A percentile compares a stretch with the other conserved stretches of the same genome.
Evolutionary conservation across 1,140 invertebrate genomes (phyloP).

Genomic region (Neodiprion pinetum): DNA sequence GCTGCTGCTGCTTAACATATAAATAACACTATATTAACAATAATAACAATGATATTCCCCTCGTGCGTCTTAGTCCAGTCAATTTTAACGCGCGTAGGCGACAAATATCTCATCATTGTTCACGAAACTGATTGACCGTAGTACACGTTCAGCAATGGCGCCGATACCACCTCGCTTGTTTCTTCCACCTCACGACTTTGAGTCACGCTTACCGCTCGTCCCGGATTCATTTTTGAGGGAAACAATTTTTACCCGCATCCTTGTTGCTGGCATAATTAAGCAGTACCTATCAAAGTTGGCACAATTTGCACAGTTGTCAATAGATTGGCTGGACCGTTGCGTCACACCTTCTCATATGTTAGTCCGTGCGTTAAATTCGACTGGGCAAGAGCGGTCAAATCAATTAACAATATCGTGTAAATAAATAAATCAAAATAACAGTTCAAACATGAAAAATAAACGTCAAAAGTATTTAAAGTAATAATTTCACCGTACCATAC

Average conservation of each 20-base stretch:
- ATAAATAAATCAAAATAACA: no score
- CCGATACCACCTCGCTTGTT: background rate
- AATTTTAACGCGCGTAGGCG: background rate
- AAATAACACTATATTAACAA: background rate
- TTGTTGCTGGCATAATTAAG: background rate
- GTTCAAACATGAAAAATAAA: no score
- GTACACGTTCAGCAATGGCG: background rate
- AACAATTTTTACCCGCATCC: background rate
- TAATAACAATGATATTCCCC: background rate
- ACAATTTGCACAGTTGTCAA: no score
- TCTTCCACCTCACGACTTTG: background rate
- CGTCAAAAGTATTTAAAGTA: no score
- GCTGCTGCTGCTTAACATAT: background rate
- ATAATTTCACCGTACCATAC: no score
- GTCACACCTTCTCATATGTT: no score
- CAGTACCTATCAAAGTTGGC: no score
- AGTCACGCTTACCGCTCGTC: background rate
- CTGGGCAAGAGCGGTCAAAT: no score
- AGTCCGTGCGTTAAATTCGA: no score
- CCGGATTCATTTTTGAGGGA: background rate
- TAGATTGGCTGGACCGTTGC: no score
- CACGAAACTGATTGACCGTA: no score
- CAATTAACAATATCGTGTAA: no score
- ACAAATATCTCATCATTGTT: background rate
- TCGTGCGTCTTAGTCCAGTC: background rate